Percentiles rank a stretch among this genome's conserved stretches.
phyloP scores from a whole-genome alignment of 2,113 vertebrate genomes.

The Turnix velox region DNA sequence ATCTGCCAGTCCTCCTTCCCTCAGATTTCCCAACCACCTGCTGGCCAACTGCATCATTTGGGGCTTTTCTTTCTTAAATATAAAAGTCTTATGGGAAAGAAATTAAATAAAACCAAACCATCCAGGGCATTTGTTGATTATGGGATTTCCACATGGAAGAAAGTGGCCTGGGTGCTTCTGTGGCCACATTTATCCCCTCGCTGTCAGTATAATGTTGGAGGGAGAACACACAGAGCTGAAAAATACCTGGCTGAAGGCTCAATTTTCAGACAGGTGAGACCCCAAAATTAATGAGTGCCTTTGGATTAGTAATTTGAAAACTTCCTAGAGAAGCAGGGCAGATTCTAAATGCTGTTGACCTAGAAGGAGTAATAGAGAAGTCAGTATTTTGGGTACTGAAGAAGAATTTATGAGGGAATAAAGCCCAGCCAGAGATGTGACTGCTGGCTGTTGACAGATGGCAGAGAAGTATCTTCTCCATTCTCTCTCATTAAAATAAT shows the following conservation, averaged over 20 bases:
- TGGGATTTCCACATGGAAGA: not conserved
- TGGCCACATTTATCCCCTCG: not conserved
- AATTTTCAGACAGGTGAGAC: not conserved
- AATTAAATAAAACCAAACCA: not conserved
- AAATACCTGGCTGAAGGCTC: not conserved
- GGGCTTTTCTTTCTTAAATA: not conserved
- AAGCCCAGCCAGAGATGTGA: not conserved
- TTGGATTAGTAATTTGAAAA: constrained; percentile 14
- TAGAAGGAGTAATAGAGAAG: constrained; percentile 27
- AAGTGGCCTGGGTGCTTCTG: not conserved
- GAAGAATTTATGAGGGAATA: constrained; percentile 31
- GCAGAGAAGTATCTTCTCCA: constrained; percentile 35
- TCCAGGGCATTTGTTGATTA: not conserved
- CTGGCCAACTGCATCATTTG: not conserved
- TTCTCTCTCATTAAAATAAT: constrained; percentile 63
- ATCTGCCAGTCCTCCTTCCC: not conserved
- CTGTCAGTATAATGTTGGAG: accelerated
- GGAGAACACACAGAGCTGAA: not conserved
- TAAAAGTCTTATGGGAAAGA: not conserved
- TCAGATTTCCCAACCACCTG: constrained; percentile 23
- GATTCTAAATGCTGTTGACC: constrained; percentile 41
- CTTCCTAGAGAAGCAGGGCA: constrained; percentile 2
- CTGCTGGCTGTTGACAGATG: constrained; percentile 50
- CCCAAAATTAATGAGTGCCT: constrained; percentile 6
- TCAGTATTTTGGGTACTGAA: constrained; percentile 34